Base-by-base conservation (phyloP, 2,113 vertebrate species). In the Gymnobelideus leadbeateri region DNA sequence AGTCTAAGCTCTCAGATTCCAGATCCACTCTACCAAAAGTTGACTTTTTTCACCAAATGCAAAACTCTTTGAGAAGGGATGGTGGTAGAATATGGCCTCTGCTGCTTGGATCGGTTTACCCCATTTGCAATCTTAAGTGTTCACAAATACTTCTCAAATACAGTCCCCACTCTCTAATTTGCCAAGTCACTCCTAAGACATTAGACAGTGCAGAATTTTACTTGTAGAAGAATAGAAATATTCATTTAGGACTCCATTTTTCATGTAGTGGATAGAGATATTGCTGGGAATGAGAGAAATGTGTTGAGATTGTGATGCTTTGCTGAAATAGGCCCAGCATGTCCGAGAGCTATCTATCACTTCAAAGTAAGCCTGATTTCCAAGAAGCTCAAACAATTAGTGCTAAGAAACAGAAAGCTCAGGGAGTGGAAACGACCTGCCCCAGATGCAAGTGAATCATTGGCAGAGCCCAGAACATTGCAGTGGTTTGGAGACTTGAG, bases 201-300 rank as follows among this genome's bases (percentile, higher is more conserved):
- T 77, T n/a, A 1, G 31, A n/a, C 11, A n/a, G 16, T n/a, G 37
- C 37, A 19, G 94, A 94, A 8, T 2, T 43, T 92, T 43, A 26
- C 95, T 25, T 91, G 84, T 50, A 92, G 21, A 61, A 89, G 95
- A 95, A 89, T 3, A 26, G 46, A 95, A 46, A 77, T 37, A 5
- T n/a, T 96, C 92, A 96, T 94, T 93, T 91, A 37, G 54, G 49
- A 50, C 51, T 94, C 92, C 95, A 92, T 96, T 94, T 94, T 89
- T 84, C 51, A 92, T n/a, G 24, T 1, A 1, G 68, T 90, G 26
- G 25, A 28, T 91, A 84, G 3, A 19, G 3, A 92, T 53, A 49
- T 95, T 91, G 43, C 19, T 55, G 91, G 8, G 43, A 57, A 5
- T 52, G 19, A 23, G 93, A 93, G 2, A 77, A 92, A 90, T 0